Conservation (phyloP, 2,113 vertebrate species). For the Bubalus kerabau region DNA sequence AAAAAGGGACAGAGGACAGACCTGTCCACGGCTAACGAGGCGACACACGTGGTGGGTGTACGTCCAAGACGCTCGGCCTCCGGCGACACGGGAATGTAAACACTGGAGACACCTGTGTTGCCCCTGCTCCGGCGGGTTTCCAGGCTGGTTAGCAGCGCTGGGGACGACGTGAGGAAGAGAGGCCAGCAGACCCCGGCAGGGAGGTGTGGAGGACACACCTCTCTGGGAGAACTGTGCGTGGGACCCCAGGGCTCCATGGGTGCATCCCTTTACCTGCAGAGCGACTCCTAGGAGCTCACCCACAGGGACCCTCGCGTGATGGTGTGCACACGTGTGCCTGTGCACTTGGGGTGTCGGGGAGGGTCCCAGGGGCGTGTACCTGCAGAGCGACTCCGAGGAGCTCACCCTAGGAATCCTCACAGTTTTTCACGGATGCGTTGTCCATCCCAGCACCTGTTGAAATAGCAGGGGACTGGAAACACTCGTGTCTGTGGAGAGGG, state of each 20-base stretch:
- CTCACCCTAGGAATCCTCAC: not conserved
- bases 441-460: not conserved
- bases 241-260: not conserved
- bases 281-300: not conserved
- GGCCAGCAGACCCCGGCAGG: not conserved
- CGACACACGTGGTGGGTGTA: fast-evolving
- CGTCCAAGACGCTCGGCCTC: not conserved
- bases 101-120: fast-evolving
- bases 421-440: not conserved
- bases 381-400: not conserved
- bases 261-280: not conserved
- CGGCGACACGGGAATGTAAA: fast-evolving
- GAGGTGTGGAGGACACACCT: not conserved
- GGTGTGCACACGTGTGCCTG: not conserved
- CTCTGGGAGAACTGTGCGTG: not conserved
- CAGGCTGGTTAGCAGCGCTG: not conserved
- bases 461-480: not conserved
- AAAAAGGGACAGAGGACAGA: not conserved
- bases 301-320: not conserved
- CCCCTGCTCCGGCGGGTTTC: fast-evolving
- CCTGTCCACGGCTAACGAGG: not conserved
- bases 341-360: too few species aligned
- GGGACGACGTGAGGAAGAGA: not conserved
- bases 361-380: not conserved
- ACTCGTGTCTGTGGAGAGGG: not conserved